A percentile compares a stretch with the other conserved stretches of the same genome.
These are phyloP conservation scores for Harpagifer antarcticus DNA, from an alignment of 2,797 vertebrate genomes.

Conservation along the genomic window DNA sequence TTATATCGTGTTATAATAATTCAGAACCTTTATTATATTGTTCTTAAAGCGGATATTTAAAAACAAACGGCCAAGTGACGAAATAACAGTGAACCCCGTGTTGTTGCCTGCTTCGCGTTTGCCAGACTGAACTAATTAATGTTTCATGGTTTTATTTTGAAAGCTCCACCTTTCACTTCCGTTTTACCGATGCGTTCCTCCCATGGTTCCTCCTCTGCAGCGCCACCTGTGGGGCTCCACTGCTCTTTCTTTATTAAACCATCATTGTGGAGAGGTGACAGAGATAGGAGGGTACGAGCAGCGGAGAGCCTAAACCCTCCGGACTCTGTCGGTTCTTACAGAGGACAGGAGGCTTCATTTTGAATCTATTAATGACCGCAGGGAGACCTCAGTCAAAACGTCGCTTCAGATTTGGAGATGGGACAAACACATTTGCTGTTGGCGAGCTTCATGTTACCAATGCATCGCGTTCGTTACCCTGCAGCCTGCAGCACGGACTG, in stretches of 20 bases:
- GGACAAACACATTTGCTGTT: conserved; percentile 28
- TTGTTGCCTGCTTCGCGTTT: too few relatives aligned
- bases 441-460: conserved; percentile 52
- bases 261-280: conserved; percentile 1
- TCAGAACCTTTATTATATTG: not conserved
- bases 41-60: not conserved
- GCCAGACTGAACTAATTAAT: not conserved
- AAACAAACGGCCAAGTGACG: not conserved
- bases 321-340: not conserved
- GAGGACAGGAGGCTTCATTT: conserved; percentile 10
- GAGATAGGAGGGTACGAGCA: conserved; percentile 21
- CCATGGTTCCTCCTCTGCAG: conserved; percentile 27
- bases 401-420: conserved; percentile 28
- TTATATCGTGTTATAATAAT: too few relatives aligned
- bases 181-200: not conserved
- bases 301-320: conserved; percentile 27
- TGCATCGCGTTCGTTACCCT: conserved; percentile 56
- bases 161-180: not conserved
- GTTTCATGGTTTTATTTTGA: conserved; percentile 53
- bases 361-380: conserved; percentile 9
- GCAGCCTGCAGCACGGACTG: conserved; percentile 52
- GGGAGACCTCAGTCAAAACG: not conserved
- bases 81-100: not conserved
- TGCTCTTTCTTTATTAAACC: not conserved
- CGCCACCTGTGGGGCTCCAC: conserved; percentile 52